Base-by-base conservation (phyloP, 2,113 vertebrate species). In the Aphyosemion australe region DNA sequence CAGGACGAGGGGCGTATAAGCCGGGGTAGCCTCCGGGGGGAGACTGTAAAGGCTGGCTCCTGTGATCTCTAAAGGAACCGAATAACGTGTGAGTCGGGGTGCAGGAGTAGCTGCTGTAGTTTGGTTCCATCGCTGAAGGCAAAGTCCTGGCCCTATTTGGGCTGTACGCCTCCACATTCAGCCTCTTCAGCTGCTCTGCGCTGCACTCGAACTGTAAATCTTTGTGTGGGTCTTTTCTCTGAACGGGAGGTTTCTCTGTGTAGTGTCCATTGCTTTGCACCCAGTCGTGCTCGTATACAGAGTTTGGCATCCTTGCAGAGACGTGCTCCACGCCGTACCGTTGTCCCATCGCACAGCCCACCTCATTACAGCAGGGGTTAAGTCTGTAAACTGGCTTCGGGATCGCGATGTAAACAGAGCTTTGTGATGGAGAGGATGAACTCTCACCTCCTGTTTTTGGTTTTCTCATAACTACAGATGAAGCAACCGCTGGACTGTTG, bases 311-410 rank as follows among this genome's bases (percentile, higher is more conserved):
- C 60, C 84, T 90, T 0, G 89, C 91, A 0, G 58, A 65, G 15
- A 55, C 83, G 0, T 80, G 49, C 0, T 92, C 92, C 65, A 92
- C 56, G 0, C 80, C 65, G 4, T 92, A 91, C 15, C 87, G 69
- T 9, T 80, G 69, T 32, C 90, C 83, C 31, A 91, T 74, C 32
- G 84, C 47, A 65, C 89, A 94, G 42, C 88, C 84, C 55, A 84
- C 42, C 5, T 94, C 88, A 42, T 83, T 4, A 16, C 91, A 95
- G 77, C 93, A 94, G 5, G 89, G 63, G 0, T 87, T 93, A 31
- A 84, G 91, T 62, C 92, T 82, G 3, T 98, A 99, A 53, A 98
- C 58, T 0, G 97, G 95, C 56, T 88, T 96, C 54, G 97, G 97
- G 8, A 94, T 80, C 0, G 94, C 93, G 57, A 98, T 50, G 4